Base-by-base conservation (phyloP, 2,888 invertebrate genomes). In the Dromius quadrimaculatus region DNA sequence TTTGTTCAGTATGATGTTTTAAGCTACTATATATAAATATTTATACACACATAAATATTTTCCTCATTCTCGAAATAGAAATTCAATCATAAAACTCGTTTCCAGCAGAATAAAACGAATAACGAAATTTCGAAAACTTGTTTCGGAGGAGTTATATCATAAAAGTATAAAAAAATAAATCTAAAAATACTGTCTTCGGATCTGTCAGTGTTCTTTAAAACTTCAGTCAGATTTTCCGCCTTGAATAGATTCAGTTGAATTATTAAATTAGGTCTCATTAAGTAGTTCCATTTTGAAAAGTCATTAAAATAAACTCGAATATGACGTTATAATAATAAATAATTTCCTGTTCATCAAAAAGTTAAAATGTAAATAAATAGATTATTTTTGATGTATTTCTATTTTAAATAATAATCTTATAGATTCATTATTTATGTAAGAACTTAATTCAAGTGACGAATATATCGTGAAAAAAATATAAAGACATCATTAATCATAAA, bases 61-160 rank as follows among this genome's bases (percentile, higher is more conserved):
- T 66, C 41, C 22, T 15, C 36, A 45, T 54, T 66, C 68, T 41
- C 68, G 59, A 68, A 68, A 68, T 68, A 68, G 68, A 68, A 68
- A 68, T 68, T 68, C 68, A 68, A 68, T 68, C 68, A 68, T 68
- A 68, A 68, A 68, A 59, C 59, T 68, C 68, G 59, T 68, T 66
- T 68, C 68, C 13, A 28, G 11, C 20, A 59, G 59, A 59, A 59
- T 59, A 59, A 59, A 59, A 59, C 62, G 62, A 62, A 47, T 41
- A 43, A 64, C 47, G 34, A 64, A 64, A 64, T 64, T 64, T 64
- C 64, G 19, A 64, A 50, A 64, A 64, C 50, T 47, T 64, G 64
- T 64, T 64, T 36, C 64, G 64, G 47, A 47, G 28, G 22, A 47
- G 45, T 50, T 47, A 34, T 36, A 64, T 50, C 20, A 47, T 47